A percentile compares a stretch with the other conserved stretches of the same genome.
Conservation (phyloP, 2,888 invertebrate genomes). For the Dromius quadrimaculatus region DNA sequence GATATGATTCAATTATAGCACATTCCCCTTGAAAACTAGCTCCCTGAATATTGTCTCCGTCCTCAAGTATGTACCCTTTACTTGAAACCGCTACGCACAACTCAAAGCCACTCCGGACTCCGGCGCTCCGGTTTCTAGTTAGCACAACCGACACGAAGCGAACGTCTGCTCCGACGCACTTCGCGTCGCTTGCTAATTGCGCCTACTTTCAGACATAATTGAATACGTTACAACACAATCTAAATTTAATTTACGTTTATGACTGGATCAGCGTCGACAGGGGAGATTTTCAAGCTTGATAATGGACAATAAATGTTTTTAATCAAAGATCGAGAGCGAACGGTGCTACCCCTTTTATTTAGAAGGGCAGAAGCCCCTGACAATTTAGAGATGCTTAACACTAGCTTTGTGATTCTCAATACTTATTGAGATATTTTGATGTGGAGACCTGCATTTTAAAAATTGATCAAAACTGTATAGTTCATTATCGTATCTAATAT, state of each 20-base stretch:
- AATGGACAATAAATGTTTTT: constrained; percentile 50
- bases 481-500: too few relatives aligned
- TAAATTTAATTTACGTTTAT: constrained; percentile 49
- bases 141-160: constrained; percentile 3
- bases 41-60: constrained; percentile 21
- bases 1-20: constrained; percentile 21
- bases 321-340: constrained; percentile 42
- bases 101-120: background rate
- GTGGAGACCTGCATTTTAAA: too few relatives aligned
- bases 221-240: constrained; percentile 43
- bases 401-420: too few relatives aligned
- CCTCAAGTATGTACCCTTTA: background rate
- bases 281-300: constrained; percentile 37
- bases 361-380: background rate
- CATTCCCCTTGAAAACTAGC: background rate
- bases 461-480: too few relatives aligned
- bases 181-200: constrained; percentile 32
- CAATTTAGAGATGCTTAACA: background rate
- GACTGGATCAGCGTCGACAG: constrained; percentile 29
- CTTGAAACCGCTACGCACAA: background rate
- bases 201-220: constrained; percentile 40
- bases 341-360: background rate
- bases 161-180: constrained; percentile 8
- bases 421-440: too few relatives aligned
- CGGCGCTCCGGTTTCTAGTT: too few relatives aligned